Base-by-base conservation (phyloP, 2,113 vertebrate species). In the Poicephalus meyeri region DNA sequence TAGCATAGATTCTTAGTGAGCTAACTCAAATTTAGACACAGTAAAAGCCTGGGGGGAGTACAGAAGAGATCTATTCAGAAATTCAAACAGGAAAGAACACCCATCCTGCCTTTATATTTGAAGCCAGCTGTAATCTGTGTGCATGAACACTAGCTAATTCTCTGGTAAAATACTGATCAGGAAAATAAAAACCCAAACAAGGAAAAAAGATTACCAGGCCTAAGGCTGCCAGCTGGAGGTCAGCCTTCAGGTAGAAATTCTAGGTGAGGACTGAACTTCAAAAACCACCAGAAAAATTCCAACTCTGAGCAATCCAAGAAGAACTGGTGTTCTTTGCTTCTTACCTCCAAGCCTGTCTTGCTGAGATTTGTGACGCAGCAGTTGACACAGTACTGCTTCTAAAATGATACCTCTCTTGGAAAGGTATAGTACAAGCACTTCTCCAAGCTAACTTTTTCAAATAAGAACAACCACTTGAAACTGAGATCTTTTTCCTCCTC, bases 1-100 rank as follows among this genome's bases (percentile, higher is more conserved):
- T 85, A 95, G 73, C 91, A 92, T 39, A 81, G 86, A 95, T 91
- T 92, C 93, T 81, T 74, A 91, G 61, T 6, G 14, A 96, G 50
- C 73, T 76, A 88, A 82, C 85, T 91, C 76, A 72, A 74, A 94
- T 90, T 91, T 85, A 88, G 74, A 53, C 56, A 63, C 82, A 83
- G 37, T 33, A 72, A 89, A 80, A 89, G 55, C 95, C 92, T 19
- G 21, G 10, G 26, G 61, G 15, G 7, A 74, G 11, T 4, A 72
- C 23, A 19, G 69, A 73, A 80, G n/a, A 81, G 16, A 86, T 11
- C 85, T 80, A 87, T 95, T 80, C 71, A 83, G 82, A 88, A 85
- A 84, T 47, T 65, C 80, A 42, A 72, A 78, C 0, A 8, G 50
- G 71, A 74, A 83, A 87, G 70, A 31, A 17, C 64, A 91, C 24